Conservation (phyloP, 2,113 vertebrate genomes). For the Tautogolabrus adspersus region DNA sequence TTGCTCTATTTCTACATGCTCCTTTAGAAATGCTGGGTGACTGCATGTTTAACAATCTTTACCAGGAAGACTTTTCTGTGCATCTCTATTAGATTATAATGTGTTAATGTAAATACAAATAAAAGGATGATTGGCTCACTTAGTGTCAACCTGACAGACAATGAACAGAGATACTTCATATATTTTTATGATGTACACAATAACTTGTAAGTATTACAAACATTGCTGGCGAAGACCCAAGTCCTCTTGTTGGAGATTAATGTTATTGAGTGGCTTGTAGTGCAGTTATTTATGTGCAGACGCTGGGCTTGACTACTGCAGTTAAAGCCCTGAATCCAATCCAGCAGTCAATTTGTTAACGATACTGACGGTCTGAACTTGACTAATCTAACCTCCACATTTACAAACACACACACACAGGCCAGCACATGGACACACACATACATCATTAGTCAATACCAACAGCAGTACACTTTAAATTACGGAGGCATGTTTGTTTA, state of each 20-base stretch:
- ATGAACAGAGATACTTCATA: not conserved
- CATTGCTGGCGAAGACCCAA: not conserved
- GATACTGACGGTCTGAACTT: not conserved
- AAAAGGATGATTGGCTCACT: not conserved
- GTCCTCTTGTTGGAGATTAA: not conserved
- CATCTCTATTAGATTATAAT: not conserved
- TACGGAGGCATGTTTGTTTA: constrained; percentile 38
- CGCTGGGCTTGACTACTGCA: not conserved
- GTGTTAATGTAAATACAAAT: not conserved
- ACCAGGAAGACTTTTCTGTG: not conserved
- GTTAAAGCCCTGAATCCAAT: constrained; percentile 8
- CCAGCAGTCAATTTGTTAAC: constrained; percentile 20
- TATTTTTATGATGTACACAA: not conserved
- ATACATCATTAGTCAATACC: constrained; percentile 29
- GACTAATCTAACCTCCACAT: not conserved
- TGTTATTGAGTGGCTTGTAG: not conserved
- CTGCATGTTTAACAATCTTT: not conserved
- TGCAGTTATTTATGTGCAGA: not conserved
- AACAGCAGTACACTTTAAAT: constrained; percentile 31
- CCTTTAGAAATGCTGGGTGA: not conserved
- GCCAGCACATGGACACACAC: not conserved
- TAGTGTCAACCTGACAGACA: not conserved
- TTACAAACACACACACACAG: not conserved
- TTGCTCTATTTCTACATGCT: not conserved
- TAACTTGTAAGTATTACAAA: constrained; percentile 4